A percentile compares a stretch with the other conserved stretches of the same genome.
phyloP scores from a whole-genome alignment of 2,113 vertebrate species.

The Psilopsiagon aurifrons region DNA sequence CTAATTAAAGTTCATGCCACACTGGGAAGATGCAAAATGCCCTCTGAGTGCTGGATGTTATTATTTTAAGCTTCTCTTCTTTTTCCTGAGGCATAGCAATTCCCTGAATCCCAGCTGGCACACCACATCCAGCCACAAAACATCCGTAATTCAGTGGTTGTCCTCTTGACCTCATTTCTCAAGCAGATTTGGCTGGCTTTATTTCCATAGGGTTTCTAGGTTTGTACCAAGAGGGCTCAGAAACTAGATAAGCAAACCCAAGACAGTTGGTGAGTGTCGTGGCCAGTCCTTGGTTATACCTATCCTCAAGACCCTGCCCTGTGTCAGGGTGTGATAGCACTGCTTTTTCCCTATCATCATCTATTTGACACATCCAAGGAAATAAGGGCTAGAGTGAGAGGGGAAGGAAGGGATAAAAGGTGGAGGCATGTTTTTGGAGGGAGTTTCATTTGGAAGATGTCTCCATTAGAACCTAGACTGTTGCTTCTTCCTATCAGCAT shows the following conservation, averaged over 20 bases:
- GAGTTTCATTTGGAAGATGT: neutral
- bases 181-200: neutral
- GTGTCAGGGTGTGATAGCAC: neutral
- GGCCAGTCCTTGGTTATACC: neutral
- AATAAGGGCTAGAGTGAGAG: neutral
- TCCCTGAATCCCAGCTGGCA: constrained; percentile 58
- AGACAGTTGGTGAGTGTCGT: neutral
- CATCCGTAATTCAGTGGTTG: constrained; percentile 54
- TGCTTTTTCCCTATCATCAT: neutral
- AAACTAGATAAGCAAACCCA: neutral
- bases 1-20: constrained; percentile 56
- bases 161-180: constrained; percentile 66
- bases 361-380: neutral
- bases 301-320: neutral
- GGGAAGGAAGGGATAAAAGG: neutral
- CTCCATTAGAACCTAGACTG: neutral
- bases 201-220: neutral
- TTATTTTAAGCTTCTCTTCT: constrained; percentile 57
- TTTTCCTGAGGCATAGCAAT: constrained; percentile 44
- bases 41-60: constrained; percentile 29
- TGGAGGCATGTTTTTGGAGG: neutral
- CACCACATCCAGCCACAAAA: constrained; percentile 60
- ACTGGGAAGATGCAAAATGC: constrained; percentile 40
- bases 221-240: neutral
- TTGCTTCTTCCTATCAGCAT: neutral